Evolutionary conservation across 2,113 vertebrate genomes (phyloP).

Genomic region (Siniperca chuatsi): DNA sequence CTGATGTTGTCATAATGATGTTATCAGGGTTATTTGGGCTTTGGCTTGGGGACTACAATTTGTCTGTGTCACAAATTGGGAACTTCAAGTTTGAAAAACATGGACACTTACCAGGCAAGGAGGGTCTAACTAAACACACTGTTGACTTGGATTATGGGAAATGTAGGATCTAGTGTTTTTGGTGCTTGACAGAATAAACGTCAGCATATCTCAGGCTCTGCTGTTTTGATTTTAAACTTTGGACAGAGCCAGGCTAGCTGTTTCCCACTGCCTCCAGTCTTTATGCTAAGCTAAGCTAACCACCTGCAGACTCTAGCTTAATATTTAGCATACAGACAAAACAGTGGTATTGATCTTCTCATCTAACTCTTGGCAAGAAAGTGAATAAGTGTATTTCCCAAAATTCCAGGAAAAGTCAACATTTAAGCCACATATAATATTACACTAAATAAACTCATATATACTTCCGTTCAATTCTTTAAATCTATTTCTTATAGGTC

Average conservation of each 20-base stretch:
- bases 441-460: background rate
- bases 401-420: background rate
- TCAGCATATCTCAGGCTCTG: background rate
- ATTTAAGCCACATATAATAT: background rate
- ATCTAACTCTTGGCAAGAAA: background rate
- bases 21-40: no score
- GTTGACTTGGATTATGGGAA: background rate
- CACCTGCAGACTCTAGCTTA: background rate
- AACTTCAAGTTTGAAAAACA: background rate
- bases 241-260: background rate
- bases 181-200: background rate
- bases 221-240: background rate
- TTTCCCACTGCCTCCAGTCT: background rate
- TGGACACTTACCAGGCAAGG: no score
- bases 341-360: background rate
- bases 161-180: background rate
- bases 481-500: background rate
- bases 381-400: background rate
- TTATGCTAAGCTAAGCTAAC: conserved; percentile 10
- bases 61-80: background rate
- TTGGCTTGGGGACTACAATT: background rate
- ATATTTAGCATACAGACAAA: background rate
- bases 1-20: no score
- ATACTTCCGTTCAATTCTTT: background rate
- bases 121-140: background rate